A percentile compares a stretch with the other conserved stretches of the same genome.
These are phyloP conservation scores for Phrynocephalus guinanensis DNA, from an alignment of 2,797 vertebrate species.

Conservation along the genomic window DNA sequence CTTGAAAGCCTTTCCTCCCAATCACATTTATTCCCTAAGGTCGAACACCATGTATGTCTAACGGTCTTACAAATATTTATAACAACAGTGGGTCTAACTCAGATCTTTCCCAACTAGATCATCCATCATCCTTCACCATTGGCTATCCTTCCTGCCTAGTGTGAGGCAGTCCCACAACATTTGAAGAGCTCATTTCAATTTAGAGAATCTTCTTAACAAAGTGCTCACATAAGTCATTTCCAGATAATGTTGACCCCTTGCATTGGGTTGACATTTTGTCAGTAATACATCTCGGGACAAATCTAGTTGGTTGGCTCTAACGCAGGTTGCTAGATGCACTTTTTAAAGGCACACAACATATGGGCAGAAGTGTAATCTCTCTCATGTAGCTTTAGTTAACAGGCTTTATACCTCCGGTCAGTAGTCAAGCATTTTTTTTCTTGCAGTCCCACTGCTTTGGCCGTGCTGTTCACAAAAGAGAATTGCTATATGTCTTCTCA, in stretches of 20 bases:
- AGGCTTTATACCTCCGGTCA: not conserved
- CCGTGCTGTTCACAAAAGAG: conserved; percentile 19
- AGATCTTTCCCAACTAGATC: not conserved
- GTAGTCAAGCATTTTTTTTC: not conserved
- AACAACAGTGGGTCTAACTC: no score
- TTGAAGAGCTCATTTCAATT: not conserved
- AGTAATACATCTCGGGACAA: not conserved
- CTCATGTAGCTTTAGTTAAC: not conserved
- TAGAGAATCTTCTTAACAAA: not conserved
- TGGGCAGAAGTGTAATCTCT: not conserved
- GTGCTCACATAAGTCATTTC: not conserved
- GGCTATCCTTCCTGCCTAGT: not conserved
- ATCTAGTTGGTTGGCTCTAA: not conserved
- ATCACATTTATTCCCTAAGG: not conserved
- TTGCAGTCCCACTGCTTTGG: conserved; percentile 8
- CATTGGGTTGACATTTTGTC: not conserved
- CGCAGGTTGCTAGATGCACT: not conserved
- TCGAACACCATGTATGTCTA: not conserved
- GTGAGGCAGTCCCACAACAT: not conserved
- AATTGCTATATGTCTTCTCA: conserved; percentile 59
- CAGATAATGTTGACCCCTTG: not conserved
- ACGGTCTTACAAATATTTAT: no score
- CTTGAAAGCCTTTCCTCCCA: not conserved
- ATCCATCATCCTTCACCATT: not conserved
- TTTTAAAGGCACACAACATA: not conserved